phyloP scores from a whole-genome alignment of 2,888 invertebrate species.

The Ryuthela nishihirai region DNA sequence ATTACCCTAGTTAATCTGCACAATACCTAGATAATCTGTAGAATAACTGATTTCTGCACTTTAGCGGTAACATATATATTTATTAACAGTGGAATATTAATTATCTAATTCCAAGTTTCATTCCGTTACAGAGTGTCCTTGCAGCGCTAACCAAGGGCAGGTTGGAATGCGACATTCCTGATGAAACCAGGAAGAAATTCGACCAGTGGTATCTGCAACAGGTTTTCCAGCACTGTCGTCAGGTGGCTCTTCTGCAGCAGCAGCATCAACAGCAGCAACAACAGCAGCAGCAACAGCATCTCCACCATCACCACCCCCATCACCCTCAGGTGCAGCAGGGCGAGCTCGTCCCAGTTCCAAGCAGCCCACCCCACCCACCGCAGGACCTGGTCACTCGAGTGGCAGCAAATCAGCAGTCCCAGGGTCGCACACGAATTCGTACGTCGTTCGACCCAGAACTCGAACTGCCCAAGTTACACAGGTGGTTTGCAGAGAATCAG shows the following conservation, averaged over 20 bases:
- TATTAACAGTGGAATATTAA: too few relatives aligned
- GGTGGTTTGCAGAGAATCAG: slow-evolving; percentile 96
- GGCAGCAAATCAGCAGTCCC: slow-evolving; percentile 15
- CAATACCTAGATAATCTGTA: too few relatives aligned
- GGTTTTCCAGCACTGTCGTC: slow-evolving; percentile 43
- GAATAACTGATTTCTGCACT: too few relatives aligned
- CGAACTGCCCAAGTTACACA: slow-evolving; percentile 90
- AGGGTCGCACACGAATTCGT: slow-evolving; percentile 65
- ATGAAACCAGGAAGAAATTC: slow-evolving; percentile 80
- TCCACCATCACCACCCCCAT: slow-evolving; percentile 19
- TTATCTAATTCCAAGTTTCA: too few relatives aligned
- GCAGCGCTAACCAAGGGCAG: slow-evolving; percentile 78
- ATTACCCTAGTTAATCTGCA: too few relatives aligned
- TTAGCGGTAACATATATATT: too few relatives aligned
- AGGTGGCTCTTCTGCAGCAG: slow-evolving; percentile 37
- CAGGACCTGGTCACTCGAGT: slow-evolving; percentile 17
- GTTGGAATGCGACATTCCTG: slow-evolving; percentile 61
- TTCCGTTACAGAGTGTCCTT: slow-evolving; percentile 53
- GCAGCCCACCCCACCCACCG: slow-evolving; percentile 20
- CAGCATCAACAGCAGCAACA: slow-evolving; percentile 35
- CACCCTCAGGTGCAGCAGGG: slow-evolving; percentile 13
- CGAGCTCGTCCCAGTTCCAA: slow-evolving; percentile 10
- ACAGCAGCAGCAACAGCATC: slow-evolving; percentile 9
- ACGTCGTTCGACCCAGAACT: slow-evolving; percentile 96
- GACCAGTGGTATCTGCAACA: slow-evolving; percentile 77